Conservation (phyloP, 1,140 invertebrate species). For the Uloborus diversus region DNA sequence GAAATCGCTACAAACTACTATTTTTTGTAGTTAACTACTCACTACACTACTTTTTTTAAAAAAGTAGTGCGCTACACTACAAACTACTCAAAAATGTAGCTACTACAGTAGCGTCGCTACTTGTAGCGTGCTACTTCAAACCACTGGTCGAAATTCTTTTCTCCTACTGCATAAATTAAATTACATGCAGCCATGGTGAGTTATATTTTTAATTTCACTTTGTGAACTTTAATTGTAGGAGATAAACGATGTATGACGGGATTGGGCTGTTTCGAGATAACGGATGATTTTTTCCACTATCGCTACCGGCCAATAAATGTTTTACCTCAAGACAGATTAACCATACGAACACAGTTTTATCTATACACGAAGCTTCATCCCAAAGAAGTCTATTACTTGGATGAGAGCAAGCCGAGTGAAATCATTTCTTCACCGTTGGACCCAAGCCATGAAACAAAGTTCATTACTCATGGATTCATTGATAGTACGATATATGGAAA, state of each 20-base stretch:
- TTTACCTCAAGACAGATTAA: slow-evolving; percentile 71
- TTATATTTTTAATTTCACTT: too few relatives aligned
- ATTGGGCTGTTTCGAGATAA: slow-evolving; percentile 57
- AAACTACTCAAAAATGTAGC: too few relatives aligned
- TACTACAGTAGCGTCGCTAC: too few relatives aligned
- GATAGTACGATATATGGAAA: slow-evolving; percentile 73
- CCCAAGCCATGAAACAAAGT: slow-evolving; percentile 64
- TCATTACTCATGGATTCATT: slow-evolving; percentile 74
- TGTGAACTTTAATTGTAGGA: too few relatives aligned
- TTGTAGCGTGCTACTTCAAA: too few relatives aligned
- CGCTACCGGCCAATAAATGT: slow-evolving; percentile 44
- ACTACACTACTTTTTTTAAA: too few relatives aligned
- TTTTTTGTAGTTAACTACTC: too few relatives aligned
- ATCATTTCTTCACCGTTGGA: slow-evolving; percentile 64
- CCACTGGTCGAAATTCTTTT: too few relatives aligned
- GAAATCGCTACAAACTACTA: too few relatives aligned
- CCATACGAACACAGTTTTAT: slow-evolving; percentile 82
- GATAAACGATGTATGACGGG: slow-evolving; percentile 46
- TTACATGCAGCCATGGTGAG: too few relatives aligned
- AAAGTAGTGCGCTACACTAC: too few relatives aligned
- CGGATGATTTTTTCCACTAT: slow-evolving; percentile 44
- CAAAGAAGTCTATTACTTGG: slow-evolving; percentile 59
- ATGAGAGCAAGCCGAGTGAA: background rate
- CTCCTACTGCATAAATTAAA: too few relatives aligned
- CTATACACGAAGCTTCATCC: slow-evolving; percentile 81